Evolutionary conservation across 2,888 invertebrate species (phyloP).

Genomic region (Leptura quadrifasciata): DNA sequence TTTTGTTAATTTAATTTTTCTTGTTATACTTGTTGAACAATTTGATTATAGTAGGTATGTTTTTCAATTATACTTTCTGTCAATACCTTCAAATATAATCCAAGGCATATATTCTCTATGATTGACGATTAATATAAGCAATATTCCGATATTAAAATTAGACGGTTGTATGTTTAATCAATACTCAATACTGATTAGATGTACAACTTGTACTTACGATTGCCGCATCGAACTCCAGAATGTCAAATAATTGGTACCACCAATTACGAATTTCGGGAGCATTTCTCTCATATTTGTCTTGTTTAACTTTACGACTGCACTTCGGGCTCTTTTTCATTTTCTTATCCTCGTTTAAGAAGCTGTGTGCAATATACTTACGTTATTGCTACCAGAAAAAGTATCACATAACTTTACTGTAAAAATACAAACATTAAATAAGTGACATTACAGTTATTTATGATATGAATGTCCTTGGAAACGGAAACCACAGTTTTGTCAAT

Average conservation of each 20-base stretch:
- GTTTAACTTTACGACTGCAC: conserved; percentile 50
- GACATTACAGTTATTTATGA: background rate
- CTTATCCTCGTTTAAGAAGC: background rate
- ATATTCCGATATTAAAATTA: too few relatives aligned
- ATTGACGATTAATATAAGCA: too few relatives aligned
- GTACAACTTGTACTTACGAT: too few relatives aligned
- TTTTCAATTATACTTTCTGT: too few relatives aligned
- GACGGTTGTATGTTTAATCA: too few relatives aligned
- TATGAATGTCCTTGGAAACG: conserved; percentile 16
- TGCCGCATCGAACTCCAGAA: conserved; percentile 64
- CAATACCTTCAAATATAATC: too few relatives aligned
- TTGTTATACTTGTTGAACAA: too few relatives aligned
- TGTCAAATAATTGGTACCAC: conserved; percentile 66
- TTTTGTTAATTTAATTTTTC: too few relatives aligned
- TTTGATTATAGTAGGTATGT: too few relatives aligned
- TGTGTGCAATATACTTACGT: background rate
- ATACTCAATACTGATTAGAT: too few relatives aligned
- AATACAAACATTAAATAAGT: background rate
- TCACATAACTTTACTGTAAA: conserved; percentile 10
- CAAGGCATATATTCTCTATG: too few relatives aligned
- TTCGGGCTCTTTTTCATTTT: background rate
- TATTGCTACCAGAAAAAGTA: conserved; percentile 16
- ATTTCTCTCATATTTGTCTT: conserved; percentile 55
- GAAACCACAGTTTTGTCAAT: conserved; percentile 29
- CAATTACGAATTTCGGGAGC: conserved; percentile 61